phyloP scores from a whole-genome alignment of 2,113 vertebrate genomes.

The Tympanuchus pallidicinctus region DNA sequence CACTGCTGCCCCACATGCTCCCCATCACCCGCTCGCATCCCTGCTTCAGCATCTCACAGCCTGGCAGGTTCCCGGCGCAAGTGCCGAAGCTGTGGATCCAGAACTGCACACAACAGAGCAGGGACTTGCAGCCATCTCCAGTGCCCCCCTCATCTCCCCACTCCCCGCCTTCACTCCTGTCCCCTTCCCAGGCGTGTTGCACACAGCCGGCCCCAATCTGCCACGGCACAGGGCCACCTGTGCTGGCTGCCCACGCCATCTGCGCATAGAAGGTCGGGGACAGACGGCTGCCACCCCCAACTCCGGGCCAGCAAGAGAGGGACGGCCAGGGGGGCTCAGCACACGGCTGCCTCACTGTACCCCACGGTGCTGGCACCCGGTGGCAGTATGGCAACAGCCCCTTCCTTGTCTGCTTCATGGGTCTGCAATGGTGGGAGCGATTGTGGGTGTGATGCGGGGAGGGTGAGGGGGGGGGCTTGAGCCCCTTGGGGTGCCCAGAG shows the following conservation, averaged over 20 bases:
- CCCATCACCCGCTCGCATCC: rapidly evolving
- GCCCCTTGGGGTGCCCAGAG: rapidly evolving
- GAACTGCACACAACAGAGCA: rapidly evolving
- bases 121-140: rapidly evolving
- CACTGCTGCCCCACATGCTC: rapidly evolving
- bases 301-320: neutral
- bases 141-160: neutral
- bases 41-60: rapidly evolving
- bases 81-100: rapidly evolving
- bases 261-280: neutral
- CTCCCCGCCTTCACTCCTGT: neutral
- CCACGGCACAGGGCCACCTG: slow-evolving; percentile 39
- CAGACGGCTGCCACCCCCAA: neutral
- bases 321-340: neutral
- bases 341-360: neutral
- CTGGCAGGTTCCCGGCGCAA: neutral
- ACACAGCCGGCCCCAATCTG: slow-evolving; percentile 47
- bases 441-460: too few relatives aligned
- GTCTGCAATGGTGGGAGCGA: neutral
- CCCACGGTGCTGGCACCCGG: neutral
- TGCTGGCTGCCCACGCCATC: slow-evolving; percentile 58
- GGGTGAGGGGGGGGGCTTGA: neutral
- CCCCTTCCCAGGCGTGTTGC: neutral
- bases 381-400: neutral
- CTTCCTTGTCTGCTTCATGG: rapidly evolving